Evolutionary conservation across 2,113 vertebrate genomes (phyloP).

Genomic region (Ammodramus savannarum): DNA sequence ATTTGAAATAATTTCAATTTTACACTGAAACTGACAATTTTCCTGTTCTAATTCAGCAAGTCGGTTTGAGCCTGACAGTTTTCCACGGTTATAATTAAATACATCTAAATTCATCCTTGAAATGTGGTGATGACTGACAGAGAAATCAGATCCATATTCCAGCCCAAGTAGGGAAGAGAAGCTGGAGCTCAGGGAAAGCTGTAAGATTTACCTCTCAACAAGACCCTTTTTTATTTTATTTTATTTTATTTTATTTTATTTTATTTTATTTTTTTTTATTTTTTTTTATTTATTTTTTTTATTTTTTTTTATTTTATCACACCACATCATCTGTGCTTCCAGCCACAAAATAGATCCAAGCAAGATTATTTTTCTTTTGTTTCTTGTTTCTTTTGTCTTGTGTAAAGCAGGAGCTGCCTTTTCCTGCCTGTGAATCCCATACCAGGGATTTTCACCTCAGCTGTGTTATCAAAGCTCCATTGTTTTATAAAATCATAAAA

Average conservation of each 20-base stretch:
- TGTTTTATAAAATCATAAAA: not conserved
- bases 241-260: no score
- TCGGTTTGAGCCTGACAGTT: not conserved
- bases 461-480: not conserved
- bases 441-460: not conserved
- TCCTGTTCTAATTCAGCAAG: not conserved
- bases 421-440: not conserved
- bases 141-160: not conserved
- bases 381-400: not conserved
- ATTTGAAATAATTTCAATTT: not conserved
- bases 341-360: not conserved
- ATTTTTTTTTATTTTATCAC: no score
- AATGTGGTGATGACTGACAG: not conserved
- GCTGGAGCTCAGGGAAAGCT: not conserved
- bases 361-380: not conserved
- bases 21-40: conserved; percentile 16
- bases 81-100: conserved; percentile 8
- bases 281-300: no score
- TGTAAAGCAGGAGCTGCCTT: not conserved
- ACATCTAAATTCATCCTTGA: conserved; percentile 2
- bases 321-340: not conserved
- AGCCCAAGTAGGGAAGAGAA: not conserved
- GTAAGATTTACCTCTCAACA: not conserved
- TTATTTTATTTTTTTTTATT: no score
- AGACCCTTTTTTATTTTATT: not conserved